Conservation (phyloP, 2,888 invertebrate species). For the Chironomus riparius region DNA sequence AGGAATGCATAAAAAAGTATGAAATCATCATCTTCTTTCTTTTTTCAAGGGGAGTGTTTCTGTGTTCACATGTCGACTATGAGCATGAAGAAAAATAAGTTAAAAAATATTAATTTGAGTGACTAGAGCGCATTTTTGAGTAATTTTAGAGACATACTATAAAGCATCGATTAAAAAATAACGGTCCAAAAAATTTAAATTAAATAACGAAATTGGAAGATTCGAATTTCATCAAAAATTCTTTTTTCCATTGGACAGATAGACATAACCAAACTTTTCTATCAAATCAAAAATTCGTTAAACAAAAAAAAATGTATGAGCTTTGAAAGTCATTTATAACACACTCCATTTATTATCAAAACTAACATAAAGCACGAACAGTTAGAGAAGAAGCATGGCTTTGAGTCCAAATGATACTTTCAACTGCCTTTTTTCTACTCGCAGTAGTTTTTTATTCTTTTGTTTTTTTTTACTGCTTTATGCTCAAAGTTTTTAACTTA, state of each 20-base stretch:
- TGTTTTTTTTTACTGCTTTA: background rate
- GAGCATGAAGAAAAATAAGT: background rate
- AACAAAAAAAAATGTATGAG: background rate
- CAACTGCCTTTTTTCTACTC: background rate
- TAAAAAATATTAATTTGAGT: too few species aligned
- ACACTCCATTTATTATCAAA: conserved; percentile 23
- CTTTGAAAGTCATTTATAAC: conserved; percentile 13
- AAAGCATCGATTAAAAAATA: too few species aligned
- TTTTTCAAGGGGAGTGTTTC: background rate
- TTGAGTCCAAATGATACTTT: background rate
- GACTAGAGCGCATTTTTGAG: too few species aligned
- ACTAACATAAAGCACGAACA: background rate
- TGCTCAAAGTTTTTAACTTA: background rate
- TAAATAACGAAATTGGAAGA: too few species aligned
- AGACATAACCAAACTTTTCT: too few species aligned
- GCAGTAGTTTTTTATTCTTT: background rate
- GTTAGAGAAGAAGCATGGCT: background rate
- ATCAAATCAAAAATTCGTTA: too few species aligned
- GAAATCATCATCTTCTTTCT: background rate
- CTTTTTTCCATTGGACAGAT: too few species aligned
- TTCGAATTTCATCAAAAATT: too few species aligned
- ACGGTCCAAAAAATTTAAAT: too few species aligned
- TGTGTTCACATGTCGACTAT: background rate
- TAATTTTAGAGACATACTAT: too few species aligned
- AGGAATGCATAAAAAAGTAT: background rate